A percentile compares a stretch with the other conserved stretches of the same genome.
Evolutionary conservation across 1,140 invertebrate genomes (phyloP).

Genomic region (Mesaphorura yosii): DNA sequence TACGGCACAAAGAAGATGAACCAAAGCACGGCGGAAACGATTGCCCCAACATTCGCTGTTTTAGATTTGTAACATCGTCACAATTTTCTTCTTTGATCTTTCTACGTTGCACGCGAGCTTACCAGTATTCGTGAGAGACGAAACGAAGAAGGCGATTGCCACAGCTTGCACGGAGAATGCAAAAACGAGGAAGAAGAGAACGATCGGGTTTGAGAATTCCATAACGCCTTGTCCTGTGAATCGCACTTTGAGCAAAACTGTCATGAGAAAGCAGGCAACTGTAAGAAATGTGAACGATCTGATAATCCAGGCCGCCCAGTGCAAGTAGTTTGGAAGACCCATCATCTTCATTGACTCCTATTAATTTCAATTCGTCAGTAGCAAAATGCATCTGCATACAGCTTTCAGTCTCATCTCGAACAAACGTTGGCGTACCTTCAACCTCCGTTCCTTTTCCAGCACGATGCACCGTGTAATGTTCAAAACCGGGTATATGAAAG

Average conservation of each 20-base stretch:
- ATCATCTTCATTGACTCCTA: constrained; percentile 80
- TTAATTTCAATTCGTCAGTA: too few species aligned
- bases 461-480: constrained; percentile 58
- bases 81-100: neutral
- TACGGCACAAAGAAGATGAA: constrained; percentile 61
- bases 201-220: too few species aligned
- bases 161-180: constrained; percentile 48
- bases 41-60: constrained; percentile 53
- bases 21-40: constrained; percentile 54
- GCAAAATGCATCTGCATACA: too few species aligned
- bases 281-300: constrained; percentile 58
- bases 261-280: too few species aligned
- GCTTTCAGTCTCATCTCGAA: too few species aligned
- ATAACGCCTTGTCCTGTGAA: too few species aligned
- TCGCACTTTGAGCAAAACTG: too few species aligned
- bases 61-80: neutral
- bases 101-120: constrained; percentile 23
- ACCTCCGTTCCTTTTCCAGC: constrained; percentile 43
- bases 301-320: constrained; percentile 72
- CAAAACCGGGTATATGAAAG: constrained; percentile 62
- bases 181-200: too few species aligned
- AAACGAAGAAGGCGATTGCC: constrained; percentile 54
- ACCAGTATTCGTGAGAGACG: constrained; percentile 56
- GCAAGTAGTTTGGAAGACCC: constrained; percentile 67
- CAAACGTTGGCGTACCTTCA: constrained; percentile 36